Conservation (phyloP, 2,888 invertebrate species). For the Hypena proboscidalis region DNA sequence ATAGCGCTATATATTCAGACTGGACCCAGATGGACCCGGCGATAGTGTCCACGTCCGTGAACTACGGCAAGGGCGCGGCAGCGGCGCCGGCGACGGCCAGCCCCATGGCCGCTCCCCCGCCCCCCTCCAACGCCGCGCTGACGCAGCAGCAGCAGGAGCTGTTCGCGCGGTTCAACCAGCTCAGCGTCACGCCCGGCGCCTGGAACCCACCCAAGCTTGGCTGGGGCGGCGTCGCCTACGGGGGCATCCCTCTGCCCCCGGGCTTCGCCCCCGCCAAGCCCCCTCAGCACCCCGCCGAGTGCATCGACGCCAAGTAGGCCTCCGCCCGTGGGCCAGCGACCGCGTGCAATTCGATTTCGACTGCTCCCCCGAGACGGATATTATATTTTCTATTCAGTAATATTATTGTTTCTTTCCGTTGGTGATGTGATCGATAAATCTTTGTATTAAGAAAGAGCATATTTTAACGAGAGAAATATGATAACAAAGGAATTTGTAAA, state of each 20-base stretch:
- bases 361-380: constrained; percentile 45
- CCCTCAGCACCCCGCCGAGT: constrained; percentile 72
- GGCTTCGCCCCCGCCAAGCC: constrained; percentile 78
- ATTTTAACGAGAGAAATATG: constrained; percentile 85
- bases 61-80: constrained; percentile 67
- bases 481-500: constrained; percentile 85
- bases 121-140: constrained; percentile 23
- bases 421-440: constrained; percentile 82
- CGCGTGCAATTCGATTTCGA: constrained; percentile 45
- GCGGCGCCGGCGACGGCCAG: constrained; percentile 30
- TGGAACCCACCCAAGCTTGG: constrained; percentile 46
- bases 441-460: constrained; percentile 83
- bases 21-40: constrained; percentile 98
- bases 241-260: constrained; percentile 72
- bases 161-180: constrained; percentile 74
- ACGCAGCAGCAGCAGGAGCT: constrained; percentile 67
- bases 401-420: constrained; percentile 68
- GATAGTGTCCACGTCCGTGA: constrained; percentile 91
- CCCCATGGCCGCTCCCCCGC: constrained; percentile 34
- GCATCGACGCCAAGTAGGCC: constrained; percentile 82
- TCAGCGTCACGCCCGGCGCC: constrained; percentile 46
- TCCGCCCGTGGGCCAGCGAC: constrained; percentile 4
- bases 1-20: constrained; percentile 87
- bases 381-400: constrained; percentile 66
- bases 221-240: constrained; percentile 50